phyloP scores from a whole-genome alignment of 2,888 invertebrate species.

The Erebia palarica region DNA sequence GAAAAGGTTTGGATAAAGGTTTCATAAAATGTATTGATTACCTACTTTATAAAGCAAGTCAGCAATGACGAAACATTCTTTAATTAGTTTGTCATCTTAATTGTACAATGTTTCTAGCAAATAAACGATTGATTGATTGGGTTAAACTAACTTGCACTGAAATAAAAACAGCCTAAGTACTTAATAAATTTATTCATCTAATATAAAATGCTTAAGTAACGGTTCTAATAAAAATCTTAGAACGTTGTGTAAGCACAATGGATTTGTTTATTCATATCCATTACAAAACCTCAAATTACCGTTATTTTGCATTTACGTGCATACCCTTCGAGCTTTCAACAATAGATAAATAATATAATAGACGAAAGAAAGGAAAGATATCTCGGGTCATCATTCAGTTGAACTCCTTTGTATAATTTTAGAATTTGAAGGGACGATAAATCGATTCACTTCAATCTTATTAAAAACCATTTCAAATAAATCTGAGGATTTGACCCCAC shows the following conservation, averaged over 20 bases:
- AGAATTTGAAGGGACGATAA: slow-evolving; percentile 12
- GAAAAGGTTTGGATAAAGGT: no score
- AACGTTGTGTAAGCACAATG: background rate
- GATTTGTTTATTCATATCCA: slow-evolving; percentile 9
- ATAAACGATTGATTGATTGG: no score
- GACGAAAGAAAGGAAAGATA: slow-evolving; percentile 5
- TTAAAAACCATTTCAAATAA: slow-evolving; percentile 13
- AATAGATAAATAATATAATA: slow-evolving; percentile 14
- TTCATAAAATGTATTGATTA: no score
- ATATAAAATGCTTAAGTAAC: no score
- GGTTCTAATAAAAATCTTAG: background rate
- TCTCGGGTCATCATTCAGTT: slow-evolving; percentile 19
- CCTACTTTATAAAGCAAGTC: no score
- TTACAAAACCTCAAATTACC: slow-evolving; percentile 10
- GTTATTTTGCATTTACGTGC: slow-evolving; percentile 10
- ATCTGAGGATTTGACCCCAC: background rate
- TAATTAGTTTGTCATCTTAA: no score
- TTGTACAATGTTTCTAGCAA: no score
- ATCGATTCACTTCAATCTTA: slow-evolving; percentile 12
- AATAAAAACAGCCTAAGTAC: no score
- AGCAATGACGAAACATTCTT: no score
- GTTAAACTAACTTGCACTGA: no score
- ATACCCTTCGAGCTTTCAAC: slow-evolving; percentile 23
- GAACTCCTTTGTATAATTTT: slow-evolving; percentile 16
- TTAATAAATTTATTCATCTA: no score